Base-by-base conservation (phyloP, 1,140 invertebrate genomes). In the Pteromalus puparum region DNA sequence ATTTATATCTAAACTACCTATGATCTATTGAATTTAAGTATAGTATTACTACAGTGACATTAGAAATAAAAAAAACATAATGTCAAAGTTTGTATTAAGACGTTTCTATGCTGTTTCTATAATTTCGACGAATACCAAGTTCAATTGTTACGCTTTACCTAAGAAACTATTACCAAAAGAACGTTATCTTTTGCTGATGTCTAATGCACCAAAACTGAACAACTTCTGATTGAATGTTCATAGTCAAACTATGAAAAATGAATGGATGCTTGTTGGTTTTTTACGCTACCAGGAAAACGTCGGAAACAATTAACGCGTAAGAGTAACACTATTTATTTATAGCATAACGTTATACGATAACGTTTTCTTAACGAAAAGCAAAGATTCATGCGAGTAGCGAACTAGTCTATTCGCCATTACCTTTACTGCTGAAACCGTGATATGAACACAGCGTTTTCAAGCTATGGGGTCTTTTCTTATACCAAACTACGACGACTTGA, bases 151-250 rank as follows among this genome's bases (percentile, higher is more conserved):
- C 12, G 42, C 53, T 53, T 76, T 81, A 85, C 78, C 79, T 77
- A 81, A 81, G 79, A 85, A 81, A 85, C 78, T 70, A 70, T 81
- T 76, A 81, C 83, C 83, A 85, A 85, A 85, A 81, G 67, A 73
- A 85, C 70, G 65, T 77, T 67, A 75, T 65, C 12, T 80, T 84
- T 84, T 79, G 28, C 78, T 68, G 78, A 34, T 84, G 72, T 68
- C 42, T 21, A 79, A 34, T 75, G 65, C 68, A 79, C 34, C 67
- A 78, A 83, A 83, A 78, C 65, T 24, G 28, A 77, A 30, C 26
- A 78, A 70, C 46, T 83, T 83, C 18, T 83, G 38, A 77, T 83
- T 72, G 18, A 83, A 34, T 78, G 26, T 38, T 83, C 12, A 48
- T 34, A 53, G 21, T 70, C 9, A 28, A 53, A 70, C 61, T 78